A percentile compares a stretch with the other conserved stretches of the same genome.
Evolutionary conservation across 2,797 vertebrate genomes (phyloP).

Genomic region (Chiloscyllium punctatum): DNA sequence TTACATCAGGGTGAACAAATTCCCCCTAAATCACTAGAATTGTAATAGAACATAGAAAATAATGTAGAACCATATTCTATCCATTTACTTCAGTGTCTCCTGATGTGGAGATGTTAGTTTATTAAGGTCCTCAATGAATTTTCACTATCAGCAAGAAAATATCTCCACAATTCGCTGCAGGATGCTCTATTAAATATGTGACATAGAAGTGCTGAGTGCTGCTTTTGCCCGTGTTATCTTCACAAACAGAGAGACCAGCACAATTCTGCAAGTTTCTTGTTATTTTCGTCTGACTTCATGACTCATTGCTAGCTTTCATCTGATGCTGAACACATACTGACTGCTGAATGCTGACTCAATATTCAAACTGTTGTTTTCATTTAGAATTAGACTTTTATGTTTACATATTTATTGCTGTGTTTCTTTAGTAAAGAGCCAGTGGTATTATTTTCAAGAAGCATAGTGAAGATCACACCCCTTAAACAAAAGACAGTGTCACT

Average conservation of each 20-base stretch:
- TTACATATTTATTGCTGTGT: neutral
- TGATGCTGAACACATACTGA: neutral
- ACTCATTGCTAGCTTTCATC: neutral
- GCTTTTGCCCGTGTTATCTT: neutral
- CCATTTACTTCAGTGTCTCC: neutral
- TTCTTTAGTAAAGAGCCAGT: neutral
- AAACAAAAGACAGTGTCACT: neutral
- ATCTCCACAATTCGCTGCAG: neutral
- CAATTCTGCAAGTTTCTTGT: neutral
- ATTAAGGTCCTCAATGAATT: neutral
- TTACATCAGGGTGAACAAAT: neutral
- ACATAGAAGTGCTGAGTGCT: neutral
- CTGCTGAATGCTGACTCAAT: neutral
- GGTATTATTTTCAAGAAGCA: neutral
- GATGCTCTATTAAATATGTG: conserved; percentile 12
- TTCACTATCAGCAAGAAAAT: neutral
- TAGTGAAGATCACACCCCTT: neutral
- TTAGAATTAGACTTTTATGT: neutral
- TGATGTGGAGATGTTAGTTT: neutral
- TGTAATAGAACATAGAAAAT: neutral
- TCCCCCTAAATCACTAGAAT: neutral
- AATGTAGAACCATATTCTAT: neutral
- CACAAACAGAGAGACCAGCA: neutral
- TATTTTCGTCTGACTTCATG: neutral
- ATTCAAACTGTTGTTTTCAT: neutral